These are phyloP conservation scores for Dendrophyllia cribrosa DNA, from an alignment of 64 coral and sea anemone species.

Conservation along the genomic window DNA sequence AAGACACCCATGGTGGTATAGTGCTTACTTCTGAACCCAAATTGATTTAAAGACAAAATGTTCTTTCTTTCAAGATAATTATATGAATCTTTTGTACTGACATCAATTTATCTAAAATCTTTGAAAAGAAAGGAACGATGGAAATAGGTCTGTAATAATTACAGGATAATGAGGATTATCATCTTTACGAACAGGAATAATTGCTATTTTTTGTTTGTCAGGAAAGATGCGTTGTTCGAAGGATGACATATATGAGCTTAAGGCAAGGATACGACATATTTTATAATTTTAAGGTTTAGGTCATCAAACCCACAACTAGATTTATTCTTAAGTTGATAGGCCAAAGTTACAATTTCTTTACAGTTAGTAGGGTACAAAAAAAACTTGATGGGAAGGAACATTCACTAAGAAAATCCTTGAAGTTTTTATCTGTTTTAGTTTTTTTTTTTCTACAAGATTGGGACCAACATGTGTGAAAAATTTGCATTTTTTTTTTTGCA, in stretches of 20 bases:
- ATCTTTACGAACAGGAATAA: too few species aligned
- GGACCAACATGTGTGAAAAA: neutral
- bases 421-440: neutral
- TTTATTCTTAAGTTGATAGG: neutral
- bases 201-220: too few species aligned
- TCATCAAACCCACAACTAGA: neutral
- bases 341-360: neutral
- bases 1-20: neutral
- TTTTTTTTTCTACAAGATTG: neutral
- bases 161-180: too few species aligned
- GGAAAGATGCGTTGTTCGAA: neutral
- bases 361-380: neutral
- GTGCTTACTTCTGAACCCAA: neutral
- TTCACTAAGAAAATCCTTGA: neutral
- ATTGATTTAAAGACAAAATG: too few species aligned
- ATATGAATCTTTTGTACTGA: too few species aligned
- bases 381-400: neutral
- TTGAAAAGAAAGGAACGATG: too few species aligned
- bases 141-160: too few species aligned
- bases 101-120: too few species aligned
- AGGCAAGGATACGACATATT: neutral
- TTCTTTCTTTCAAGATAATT: too few species aligned
- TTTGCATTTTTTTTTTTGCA: too few species aligned
- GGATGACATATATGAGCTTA: neutral
- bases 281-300: neutral